Conservation (phyloP, 2,797 vertebrate species). For the Hippocampus kuda region DNA sequence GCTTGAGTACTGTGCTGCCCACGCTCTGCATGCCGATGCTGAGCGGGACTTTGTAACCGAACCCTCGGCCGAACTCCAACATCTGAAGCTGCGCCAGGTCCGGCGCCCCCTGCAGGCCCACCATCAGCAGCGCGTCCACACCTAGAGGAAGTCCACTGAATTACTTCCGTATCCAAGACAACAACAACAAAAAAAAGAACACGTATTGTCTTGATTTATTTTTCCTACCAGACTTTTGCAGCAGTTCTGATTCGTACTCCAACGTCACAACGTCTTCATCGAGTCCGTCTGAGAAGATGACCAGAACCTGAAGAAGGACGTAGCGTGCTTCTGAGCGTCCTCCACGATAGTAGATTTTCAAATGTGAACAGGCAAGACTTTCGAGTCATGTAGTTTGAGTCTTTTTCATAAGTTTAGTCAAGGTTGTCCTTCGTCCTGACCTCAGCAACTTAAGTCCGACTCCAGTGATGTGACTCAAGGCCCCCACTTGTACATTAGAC, state of each 20-base stretch:
- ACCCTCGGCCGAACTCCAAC: slow-evolving; percentile 84
- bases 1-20: slow-evolving; percentile 62
- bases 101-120: slow-evolving; percentile 70
- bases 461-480: neutral
- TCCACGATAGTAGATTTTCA: too few relatives aligned
- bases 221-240: slow-evolving; percentile 49
- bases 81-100: slow-evolving; percentile 67
- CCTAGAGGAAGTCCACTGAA: slow-evolving; percentile 49
- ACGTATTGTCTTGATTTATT: neutral
- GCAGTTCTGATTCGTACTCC: slow-evolving; percentile 50
- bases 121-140: slow-evolving; percentile 67
- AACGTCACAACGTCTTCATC: slow-evolving; percentile 67
- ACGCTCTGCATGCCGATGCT: slow-evolving; percentile 68
- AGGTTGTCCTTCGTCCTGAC: too few relatives aligned
- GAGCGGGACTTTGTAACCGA: slow-evolving; percentile 68
- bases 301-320: slow-evolving; percentile 61
- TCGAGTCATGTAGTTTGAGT: too few relatives aligned
- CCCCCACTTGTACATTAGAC: neutral
- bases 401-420: too few relatives aligned
- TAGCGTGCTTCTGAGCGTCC: too few relatives aligned
- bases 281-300: slow-evolving; percentile 82
- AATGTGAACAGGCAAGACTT: too few relatives aligned
- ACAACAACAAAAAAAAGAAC: neutral
- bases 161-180: neutral
- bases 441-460: neutral